Conservation (phyloP, 2,797 vertebrate genomes). For the Bucorvus abyssinicus region DNA sequence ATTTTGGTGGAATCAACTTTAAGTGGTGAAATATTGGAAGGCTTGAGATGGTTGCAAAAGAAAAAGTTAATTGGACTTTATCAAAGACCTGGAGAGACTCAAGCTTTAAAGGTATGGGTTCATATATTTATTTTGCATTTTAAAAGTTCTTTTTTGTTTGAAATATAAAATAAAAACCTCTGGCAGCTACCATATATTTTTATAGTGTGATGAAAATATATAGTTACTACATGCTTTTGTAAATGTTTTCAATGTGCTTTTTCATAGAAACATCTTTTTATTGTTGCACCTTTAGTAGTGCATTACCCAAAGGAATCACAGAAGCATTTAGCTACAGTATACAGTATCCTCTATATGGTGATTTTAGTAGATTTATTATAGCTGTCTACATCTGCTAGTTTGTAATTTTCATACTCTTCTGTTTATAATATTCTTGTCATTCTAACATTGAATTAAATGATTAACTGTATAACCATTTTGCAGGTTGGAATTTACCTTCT, state of each 20-base stretch:
- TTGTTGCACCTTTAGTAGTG: background rate
- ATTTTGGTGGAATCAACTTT: constrained; percentile 80
- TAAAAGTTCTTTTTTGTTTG: background rate
- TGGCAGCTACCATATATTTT: background rate
- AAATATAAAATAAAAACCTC: background rate
- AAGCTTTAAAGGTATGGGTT: constrained; percentile 81
- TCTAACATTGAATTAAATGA: background rate
- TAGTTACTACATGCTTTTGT: background rate
- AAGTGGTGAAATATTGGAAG: constrained; percentile 81
- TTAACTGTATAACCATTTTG: background rate
- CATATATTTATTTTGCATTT: background rate
- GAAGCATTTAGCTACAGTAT: background rate
- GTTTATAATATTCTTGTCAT: background rate
- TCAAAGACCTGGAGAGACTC: constrained; percentile 76
- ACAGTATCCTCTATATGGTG: background rate
- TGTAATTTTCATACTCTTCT: background rate
- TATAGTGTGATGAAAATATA: background rate
- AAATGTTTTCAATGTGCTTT: background rate
- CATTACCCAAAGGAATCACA: background rate
- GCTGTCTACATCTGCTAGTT: background rate
- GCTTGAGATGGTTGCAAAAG: constrained; percentile 93
- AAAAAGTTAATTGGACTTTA: constrained; percentile 88
- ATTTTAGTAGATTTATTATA: background rate
- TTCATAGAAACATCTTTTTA: background rate
- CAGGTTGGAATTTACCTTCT: constrained; percentile 92